Base-by-base conservation (phyloP, 30 jellyfish, hydroid and myxozoan genomes). In the Pseudorhiza aurosa region DNA sequence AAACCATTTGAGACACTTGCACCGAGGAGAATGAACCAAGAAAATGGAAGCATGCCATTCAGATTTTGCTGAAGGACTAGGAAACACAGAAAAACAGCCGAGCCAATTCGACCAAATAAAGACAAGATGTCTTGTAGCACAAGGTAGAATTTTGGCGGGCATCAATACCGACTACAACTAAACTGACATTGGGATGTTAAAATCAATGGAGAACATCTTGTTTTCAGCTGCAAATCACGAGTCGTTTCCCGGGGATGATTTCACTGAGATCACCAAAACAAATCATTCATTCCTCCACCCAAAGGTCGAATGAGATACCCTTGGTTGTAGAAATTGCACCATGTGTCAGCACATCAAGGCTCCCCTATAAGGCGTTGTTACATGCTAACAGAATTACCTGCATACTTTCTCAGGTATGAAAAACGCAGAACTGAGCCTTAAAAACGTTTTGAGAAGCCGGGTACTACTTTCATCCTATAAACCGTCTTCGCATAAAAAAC, bases 161-260 rank as follows among this genome's bases (percentile, higher is more conserved):
- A 53, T 26, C 18, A 5, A 26, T 53, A 53, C 68, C 29, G 14
- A 18, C 33, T 53, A 53, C 33, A 5, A 26, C 68, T 18, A 53
- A 53, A 53, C 68, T 53, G 68, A 53, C 33, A 53, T 53, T 53
- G 68, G 68, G 33, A 18, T 53, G 68, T 53, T 53, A 26, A 53
- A 53, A 53, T 53, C 68, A 53, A 53, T 53, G 68, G 68, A 53
- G 68, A 53, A 53, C 8, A 5, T 53, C 7, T 53, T 53, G 68
- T 18, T 53, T 53, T 53, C 18, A 53, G 68, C 33, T 21, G 18
- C 68, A 53, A 18, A 18, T 26, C 17, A 26, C 6, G 68, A 26
- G 33, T 17, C 32, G 33, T 26, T 6, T 53, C 33, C 68, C 33
- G 68, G 8, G 68, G 68, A 53, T 5, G 68, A 53, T 26, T 21